Evolutionary conservation across 2,888 invertebrate species (phyloP), one percentile per base, ranked within the genome.

Genomic region (Acleris holmiana): DNA sequence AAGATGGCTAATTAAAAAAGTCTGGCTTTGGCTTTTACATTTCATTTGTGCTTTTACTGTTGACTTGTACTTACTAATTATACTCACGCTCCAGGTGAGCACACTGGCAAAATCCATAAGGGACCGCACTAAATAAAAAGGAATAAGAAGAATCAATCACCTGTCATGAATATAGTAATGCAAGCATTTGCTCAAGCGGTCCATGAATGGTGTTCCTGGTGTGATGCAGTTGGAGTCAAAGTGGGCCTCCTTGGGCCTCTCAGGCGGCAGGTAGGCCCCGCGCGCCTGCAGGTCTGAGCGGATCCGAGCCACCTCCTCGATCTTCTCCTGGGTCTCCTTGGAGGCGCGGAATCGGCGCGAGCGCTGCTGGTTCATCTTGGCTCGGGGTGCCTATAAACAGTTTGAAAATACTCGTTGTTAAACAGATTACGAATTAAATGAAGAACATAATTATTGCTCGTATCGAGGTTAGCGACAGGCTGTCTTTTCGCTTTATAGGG

Each of bases 221-320:
- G 99, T 99, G 78, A 99, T 99, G 82, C 99, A 99, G 87, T 99
- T 99, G 61, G 98, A 98, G 87, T 99, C 99, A 85, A 99, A 99
- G 89, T 99, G 98, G 48, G 97, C 97, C 73, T 95, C 97, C 78
- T 98, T 97, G 0, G 96, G 95, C 88, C 98, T 99, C 79, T 97
- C 96, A 0, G 97, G 96, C 0, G 98, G 98, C 58, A 98, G 85
- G 71, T 94, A 93, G 17, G 95, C 95, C 0, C 98, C 98, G 78
- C 95, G 96, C 1, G 93, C 86, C 58, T 94, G 80, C 41, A 98
- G 89, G 75, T 97, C 97, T 0, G 95, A 94, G 21, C 97, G 93
- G 68, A 98, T 95, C 61, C 96, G 94, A 50, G 96, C 94, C 58
- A 99, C 95, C 86, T 98, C 98, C 19, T 95, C 94, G 25, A 96